Base-by-base conservation (phyloP, 2,888 invertebrate species). In the Phortica magna region DNA sequence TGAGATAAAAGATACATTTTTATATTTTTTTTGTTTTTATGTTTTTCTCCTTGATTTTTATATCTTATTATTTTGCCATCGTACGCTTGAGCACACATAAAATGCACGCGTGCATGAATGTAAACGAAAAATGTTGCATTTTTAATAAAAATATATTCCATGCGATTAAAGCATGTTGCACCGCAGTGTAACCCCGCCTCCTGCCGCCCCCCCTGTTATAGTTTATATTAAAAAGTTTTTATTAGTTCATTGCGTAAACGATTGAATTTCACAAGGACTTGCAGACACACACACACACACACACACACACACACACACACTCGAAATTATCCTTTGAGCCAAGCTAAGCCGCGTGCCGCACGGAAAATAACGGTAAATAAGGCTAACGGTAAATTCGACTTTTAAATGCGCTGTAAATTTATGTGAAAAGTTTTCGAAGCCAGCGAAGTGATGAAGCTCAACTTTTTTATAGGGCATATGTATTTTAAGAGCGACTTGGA, bases 151-250 rank as follows among this genome's bases (percentile, higher is more conserved):
- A 48, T 12, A 5, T 14, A 48, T 14, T 9, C 10, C 10, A 12
- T 14, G 48, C 14, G 14, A 14, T 48, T 48, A 14, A 12, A 48
- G 48, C 48, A 48, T 48, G 48, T 59, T 53, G 17, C 14, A 55
- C 14, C 17, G 14, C 48, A 12, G 48, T 48, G 10, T 2, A 48
- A 2, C 48, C 2, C 3, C 1, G 5, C 48, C 48, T 48, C 7
- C n/a, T n/a, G n/a, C n/a, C n/a, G n/a, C 10, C 48, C 48, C 14
- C 7, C 10, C 48, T 48, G 1, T 31, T 31, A 31, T 31, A 42
- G 67, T n/a, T 67, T 67, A 42, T 67, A 67, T 67, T 67, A 67
- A 67, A 67, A 67, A 67, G 42, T 39, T 67, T 67, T 67, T 67
- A 67, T 67, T 67, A 67, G 67, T 67, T 67, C 65, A 41, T 31